Evolutionary conservation across 23 tunicate species (phyloP).

Genomic region (Diplosoma virens): DNA sequence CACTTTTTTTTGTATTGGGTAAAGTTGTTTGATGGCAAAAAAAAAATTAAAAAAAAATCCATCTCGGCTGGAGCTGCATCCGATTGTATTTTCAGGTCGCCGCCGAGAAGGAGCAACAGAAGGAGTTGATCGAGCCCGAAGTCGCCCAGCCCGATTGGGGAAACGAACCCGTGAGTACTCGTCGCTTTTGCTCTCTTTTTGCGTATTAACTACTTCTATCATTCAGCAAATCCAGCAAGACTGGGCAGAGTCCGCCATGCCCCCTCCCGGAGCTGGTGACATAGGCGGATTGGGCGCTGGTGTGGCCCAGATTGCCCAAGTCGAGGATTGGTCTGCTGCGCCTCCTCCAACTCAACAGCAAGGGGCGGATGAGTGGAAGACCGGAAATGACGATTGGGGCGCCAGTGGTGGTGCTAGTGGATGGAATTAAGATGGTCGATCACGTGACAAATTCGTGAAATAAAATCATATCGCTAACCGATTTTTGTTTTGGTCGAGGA

Average conservation of each 20-base stretch:
- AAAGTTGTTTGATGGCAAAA: too few species aligned
- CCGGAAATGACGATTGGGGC: constrained; percentile 40
- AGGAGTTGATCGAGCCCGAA: constrained; percentile 36
- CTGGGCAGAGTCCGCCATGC: constrained; percentile 66
- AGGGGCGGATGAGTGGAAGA: constrained; percentile 43
- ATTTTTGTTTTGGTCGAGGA: too few species aligned
- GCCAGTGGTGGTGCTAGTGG: constrained; percentile 25
- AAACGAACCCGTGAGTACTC: constrained; percentile 50
- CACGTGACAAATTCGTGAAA: too few species aligned
- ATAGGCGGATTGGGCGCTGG: background rate
- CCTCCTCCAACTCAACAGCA: constrained; percentile 36
- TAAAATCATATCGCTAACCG: too few species aligned
- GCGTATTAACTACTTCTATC: background rate
- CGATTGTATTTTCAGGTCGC: constrained; percentile 10
- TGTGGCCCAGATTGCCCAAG: constrained; percentile 23
- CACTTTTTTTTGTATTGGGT: too few species aligned
- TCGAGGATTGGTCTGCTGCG: constrained; percentile 76
- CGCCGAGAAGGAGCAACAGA: constrained; percentile 65
- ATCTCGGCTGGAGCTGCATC: background rate
- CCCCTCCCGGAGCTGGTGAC: constrained; percentile 18
- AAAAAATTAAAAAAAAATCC: background rate
- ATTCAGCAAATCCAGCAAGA: constrained; percentile 60
- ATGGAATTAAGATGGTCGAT: constrained; percentile 23
- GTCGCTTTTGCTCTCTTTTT: background rate
- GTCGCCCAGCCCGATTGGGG: constrained; percentile 84